A percentile compares a stretch with the other conserved stretches of the same genome.
Conservation (phyloP, 2,797 vertebrate genomes). For the Yasuhikotakia modesta region DNA sequence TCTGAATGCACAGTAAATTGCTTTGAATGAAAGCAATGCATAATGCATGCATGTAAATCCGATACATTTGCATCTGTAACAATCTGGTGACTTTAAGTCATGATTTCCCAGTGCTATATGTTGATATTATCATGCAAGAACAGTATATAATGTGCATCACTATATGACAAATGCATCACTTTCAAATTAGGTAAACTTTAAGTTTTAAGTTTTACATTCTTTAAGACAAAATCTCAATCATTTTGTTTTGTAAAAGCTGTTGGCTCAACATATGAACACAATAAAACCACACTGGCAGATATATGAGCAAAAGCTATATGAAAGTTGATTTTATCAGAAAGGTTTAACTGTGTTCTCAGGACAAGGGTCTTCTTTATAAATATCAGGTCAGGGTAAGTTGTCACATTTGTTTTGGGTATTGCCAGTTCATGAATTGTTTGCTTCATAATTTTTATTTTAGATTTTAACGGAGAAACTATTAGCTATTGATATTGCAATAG, state of each 20-base stretch:
- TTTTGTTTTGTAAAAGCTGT: not conserved
- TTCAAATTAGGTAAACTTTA: constrained; percentile 4
- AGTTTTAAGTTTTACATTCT: not conserved
- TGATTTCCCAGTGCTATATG: not conserved
- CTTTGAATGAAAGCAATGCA: not conserved
- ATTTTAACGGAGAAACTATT: too few relatives aligned
- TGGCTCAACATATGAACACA: not conserved
- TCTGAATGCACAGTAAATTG: not conserved
- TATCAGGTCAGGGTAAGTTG: too few relatives aligned
- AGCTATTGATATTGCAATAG: too few relatives aligned
- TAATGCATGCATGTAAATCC: not conserved
- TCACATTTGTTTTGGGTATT: too few relatives aligned
- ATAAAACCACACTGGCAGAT: not conserved
- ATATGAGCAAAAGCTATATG: too few relatives aligned
- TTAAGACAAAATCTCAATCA: not conserved
- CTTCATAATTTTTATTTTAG: too few relatives aligned
- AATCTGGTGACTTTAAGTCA: not conserved
- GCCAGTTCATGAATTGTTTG: too few relatives aligned
- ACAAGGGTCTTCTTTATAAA: too few relatives aligned
- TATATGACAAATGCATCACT: constrained; percentile 1
- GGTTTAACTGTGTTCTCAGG: too few relatives aligned
- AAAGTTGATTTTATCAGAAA: too few relatives aligned
- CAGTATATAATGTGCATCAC: constrained; percentile 3
- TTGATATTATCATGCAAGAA: not conserved
- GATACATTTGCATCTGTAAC: not conserved